Conservation (phyloP, 2,113 vertebrate genomes). For the Tautogolabrus adspersus region DNA sequence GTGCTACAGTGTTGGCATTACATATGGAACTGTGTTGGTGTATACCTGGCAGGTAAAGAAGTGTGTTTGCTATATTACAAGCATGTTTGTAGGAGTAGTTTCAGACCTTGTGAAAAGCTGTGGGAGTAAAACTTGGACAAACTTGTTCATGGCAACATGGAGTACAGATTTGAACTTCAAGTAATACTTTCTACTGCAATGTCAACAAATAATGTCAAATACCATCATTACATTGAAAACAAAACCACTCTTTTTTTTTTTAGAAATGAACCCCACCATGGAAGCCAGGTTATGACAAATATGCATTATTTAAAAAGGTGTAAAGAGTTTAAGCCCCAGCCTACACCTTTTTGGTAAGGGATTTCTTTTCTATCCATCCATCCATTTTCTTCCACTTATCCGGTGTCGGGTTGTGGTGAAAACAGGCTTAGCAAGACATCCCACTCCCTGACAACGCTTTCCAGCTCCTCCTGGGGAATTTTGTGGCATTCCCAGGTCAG, state of each 20-base stretch:
- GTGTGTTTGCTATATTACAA: slow-evolving; percentile 12
- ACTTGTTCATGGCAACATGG: slow-evolving; percentile 1
- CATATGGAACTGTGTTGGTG: slow-evolving; percentile 27
- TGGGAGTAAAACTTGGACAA: slow-evolving; percentile 25
- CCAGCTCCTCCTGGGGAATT: too few relatives aligned
- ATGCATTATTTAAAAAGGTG: too few relatives aligned
- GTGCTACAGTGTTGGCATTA: slow-evolving; percentile 10
- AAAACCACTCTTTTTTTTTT: too few relatives aligned
- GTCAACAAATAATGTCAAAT: slow-evolving; percentile 10
- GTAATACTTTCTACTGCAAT: neutral
- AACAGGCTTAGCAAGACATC: too few relatives aligned
- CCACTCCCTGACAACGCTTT: too few relatives aligned
- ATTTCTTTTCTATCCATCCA: too few relatives aligned
- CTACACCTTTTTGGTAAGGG: too few relatives aligned
- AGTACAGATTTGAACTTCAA: neutral
- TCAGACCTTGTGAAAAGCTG: slow-evolving; percentile 19
- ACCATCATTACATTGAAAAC: neutral
- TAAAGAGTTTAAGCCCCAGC: too few relatives aligned
- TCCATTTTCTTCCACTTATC: too few relatives aligned
- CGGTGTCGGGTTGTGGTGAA: too few relatives aligned
- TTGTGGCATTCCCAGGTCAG: too few relatives aligned
- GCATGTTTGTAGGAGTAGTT: slow-evolving; percentile 17
- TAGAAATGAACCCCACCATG: slow-evolving; percentile 9
- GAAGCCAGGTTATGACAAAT: slow-evolving; percentile 38
- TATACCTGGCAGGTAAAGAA: slow-evolving; percentile 26